A percentile compares a stretch with the other conserved stretches of the same genome.
These are phyloP conservation scores for Cyclophora albipunctata DNA, from an alignment of 2,888 invertebrate genomes.

Conservation along the genomic window DNA sequence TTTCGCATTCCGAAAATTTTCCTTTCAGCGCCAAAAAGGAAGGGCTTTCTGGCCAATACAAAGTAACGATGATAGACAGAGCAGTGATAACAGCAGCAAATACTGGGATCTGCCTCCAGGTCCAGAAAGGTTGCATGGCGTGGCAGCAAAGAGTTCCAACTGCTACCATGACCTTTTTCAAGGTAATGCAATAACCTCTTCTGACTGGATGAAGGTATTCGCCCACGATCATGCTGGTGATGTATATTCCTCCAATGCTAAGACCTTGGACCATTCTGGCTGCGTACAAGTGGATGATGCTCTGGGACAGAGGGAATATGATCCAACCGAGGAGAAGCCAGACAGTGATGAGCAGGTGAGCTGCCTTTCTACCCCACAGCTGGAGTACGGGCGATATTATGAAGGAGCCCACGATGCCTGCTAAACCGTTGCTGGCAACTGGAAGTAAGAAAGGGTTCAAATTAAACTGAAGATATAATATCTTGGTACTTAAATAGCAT, in stretches of 20 bases:
- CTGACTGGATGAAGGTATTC: conserved; percentile 33
- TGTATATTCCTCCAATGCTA: conserved; percentile 26
- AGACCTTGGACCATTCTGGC: conserved; percentile 36
- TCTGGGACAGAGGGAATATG: conserved; percentile 26
- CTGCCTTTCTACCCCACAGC: conserved; percentile 29
- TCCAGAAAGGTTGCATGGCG: conserved; percentile 22
- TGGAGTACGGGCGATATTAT: conserved; percentile 32
- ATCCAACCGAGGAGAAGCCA: conserved; percentile 27
- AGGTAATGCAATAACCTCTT: conserved; percentile 33
- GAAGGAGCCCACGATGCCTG: conserved; percentile 30
- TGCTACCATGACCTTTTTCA: conserved; percentile 25
- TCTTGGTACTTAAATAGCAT: too few relatives aligned
- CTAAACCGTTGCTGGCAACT: conserved; percentile 33
- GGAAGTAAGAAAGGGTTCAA: background rate
- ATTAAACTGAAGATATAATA: too few relatives aligned
- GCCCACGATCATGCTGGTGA: conserved; percentile 25
- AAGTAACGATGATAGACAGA: conserved; percentile 19
- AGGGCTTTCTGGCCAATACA: conserved; percentile 40
- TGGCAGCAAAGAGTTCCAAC: conserved; percentile 33
- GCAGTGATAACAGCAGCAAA: conserved; percentile 17
- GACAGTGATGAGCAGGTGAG: conserved; percentile 18
- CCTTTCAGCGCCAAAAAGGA: conserved; percentile 34
- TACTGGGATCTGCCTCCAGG: conserved; percentile 34
- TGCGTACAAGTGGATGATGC: conserved; percentile 20
- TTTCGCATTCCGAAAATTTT: conserved; percentile 29